phyloP scores from a whole-genome alignment of 2,113 vertebrate genomes.

The Haemorhous mexicanus region DNA sequence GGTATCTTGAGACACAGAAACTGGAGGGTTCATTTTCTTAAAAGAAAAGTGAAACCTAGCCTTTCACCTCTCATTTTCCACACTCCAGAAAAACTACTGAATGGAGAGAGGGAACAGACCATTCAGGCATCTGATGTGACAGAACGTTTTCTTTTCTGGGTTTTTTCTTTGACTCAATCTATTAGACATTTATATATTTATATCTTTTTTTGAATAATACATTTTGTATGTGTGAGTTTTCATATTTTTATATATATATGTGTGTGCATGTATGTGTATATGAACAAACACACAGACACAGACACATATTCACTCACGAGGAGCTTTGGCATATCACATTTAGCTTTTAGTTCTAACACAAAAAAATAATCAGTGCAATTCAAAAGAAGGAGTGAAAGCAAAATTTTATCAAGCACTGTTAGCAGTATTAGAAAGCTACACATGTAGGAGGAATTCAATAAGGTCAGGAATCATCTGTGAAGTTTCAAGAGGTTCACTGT shows the following conservation, averaged over 20 bases:
- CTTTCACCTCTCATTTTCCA: background rate
- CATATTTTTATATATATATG: background rate
- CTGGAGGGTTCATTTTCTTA: background rate
- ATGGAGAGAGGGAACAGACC: background rate
- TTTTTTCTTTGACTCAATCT: background rate
- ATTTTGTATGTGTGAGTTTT: background rate
- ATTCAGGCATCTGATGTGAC: background rate
- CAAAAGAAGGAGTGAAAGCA: background rate
- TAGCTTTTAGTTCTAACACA: background rate
- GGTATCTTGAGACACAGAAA: background rate
- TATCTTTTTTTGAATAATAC: background rate
- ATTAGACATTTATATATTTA: background rate
- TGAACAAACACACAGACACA: background rate
- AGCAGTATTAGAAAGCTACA: background rate
- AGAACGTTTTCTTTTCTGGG: background rate
- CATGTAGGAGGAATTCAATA: background rate
- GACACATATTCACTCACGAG: background rate
- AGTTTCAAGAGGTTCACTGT: background rate
- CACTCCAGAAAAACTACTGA: background rate
- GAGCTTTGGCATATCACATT: background rate
- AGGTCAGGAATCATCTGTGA: background rate
- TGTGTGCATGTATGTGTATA: background rate
- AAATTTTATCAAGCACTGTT: background rate
- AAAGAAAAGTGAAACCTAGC: background rate
- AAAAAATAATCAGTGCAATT: background rate